Evolutionary conservation across 1,140 invertebrate species (phyloP).

Genomic region (Pogonus chalceus): DNA sequence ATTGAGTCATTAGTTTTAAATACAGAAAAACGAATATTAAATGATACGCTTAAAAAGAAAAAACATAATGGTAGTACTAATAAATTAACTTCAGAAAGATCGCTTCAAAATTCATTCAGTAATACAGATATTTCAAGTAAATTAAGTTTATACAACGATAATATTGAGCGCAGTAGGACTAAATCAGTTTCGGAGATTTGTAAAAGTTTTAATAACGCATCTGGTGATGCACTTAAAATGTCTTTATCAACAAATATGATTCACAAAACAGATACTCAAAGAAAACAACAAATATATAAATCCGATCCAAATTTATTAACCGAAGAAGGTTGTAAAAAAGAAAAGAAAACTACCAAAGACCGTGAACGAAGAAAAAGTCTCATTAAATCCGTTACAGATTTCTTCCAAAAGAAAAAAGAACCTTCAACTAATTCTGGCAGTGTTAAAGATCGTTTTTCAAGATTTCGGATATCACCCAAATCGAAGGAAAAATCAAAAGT

Average conservation of each 20-base stretch:
- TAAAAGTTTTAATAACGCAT: slow-evolving; percentile 4
- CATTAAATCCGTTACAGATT: slow-evolving; percentile 73
- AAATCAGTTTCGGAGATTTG: slow-evolving; percentile 28
- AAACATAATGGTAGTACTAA: background rate
- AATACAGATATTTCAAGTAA: background rate
- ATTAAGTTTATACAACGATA: background rate
- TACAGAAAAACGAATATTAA: slow-evolving; percentile 9
- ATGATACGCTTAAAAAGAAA: slow-evolving; percentile 26
- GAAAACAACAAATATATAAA: slow-evolving; percentile 32
- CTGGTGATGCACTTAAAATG: background rate
- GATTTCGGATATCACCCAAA: slow-evolving; percentile 52
- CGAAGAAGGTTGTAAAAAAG: slow-evolving; percentile 28
- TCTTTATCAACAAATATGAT: background rate
- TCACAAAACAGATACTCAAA: background rate
- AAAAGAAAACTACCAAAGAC: slow-evolving; percentile 47
- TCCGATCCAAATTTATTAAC: slow-evolving; percentile 49
- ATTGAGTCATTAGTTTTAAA: slow-evolving; percentile 24
- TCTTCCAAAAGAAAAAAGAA: slow-evolving; percentile 55
- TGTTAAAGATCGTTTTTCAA: slow-evolving; percentile 45
- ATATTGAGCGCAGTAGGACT: slow-evolving; percentile 15
- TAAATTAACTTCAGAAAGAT: background rate
- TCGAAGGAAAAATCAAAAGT: slow-evolving; percentile 61
- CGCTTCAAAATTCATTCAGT: background rate
- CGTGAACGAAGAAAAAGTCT: slow-evolving; percentile 67
- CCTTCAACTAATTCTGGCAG: slow-evolving; percentile 21